Evolutionary conservation across 2,888 invertebrate genomes (phyloP).

Genomic region (Chromoteleia sp.): DNA sequence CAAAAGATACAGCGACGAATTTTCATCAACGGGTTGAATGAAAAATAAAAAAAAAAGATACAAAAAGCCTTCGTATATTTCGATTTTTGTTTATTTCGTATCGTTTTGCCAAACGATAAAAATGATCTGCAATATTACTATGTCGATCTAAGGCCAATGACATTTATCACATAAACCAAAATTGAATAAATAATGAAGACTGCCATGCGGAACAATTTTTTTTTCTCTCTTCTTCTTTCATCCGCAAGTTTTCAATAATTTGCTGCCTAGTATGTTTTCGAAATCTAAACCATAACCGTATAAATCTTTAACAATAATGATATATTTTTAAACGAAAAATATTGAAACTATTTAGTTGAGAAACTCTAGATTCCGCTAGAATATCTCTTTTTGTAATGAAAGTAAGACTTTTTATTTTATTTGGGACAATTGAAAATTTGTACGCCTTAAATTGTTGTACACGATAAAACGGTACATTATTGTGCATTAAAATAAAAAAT

Average conservation of each 20-base stretch:
- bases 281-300: too few relatives aligned
- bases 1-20: conserved; percentile 79
- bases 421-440: conserved; percentile 7
- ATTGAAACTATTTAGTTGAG: too few relatives aligned
- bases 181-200: conserved; percentile 74
- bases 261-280: too few relatives aligned
- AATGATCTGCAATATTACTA: conserved; percentile 66
- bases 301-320: too few relatives aligned
- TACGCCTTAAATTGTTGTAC: conserved; percentile 4
- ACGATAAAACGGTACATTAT: too few relatives aligned
- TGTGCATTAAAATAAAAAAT: too few relatives aligned
- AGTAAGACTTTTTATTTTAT: not conserved
- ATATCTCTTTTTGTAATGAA: not conserved
- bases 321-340: too few relatives aligned
- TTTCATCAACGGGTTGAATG: conserved; percentile 81
- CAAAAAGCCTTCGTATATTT: conserved; percentile 81
- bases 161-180: conserved; percentile 72
- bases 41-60: conserved; percentile 79
- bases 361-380: too few relatives aligned
- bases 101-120: conserved; percentile 71
- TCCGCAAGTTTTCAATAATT: conserved; percentile 53
- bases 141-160: conserved; percentile 63
- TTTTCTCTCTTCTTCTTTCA: conserved; percentile 7
- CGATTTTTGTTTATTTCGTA: conserved; percentile 78
- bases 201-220: conserved; percentile 80